Evolutionary conservation across 2,113 vertebrate genomes (phyloP), one percentile per base, ranked within the genome.

Genomic region (Tragelaphus imberbis): DNA sequence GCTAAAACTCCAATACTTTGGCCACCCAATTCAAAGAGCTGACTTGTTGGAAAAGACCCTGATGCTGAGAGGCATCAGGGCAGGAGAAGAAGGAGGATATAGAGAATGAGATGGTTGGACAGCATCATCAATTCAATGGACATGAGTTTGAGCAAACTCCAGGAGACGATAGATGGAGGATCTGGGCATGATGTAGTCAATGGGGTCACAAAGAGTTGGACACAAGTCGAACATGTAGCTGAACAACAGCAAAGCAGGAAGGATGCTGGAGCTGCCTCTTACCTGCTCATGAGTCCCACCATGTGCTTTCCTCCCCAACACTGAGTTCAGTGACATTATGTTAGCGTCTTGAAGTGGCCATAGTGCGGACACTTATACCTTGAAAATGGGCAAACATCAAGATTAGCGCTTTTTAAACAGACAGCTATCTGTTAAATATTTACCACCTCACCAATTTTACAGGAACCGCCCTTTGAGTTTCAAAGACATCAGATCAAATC

Each of bases 321-420:
- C 65, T 47, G 49, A 65, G 30, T 53, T 88, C 47, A 49, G 15
- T 56, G 85, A 68, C 27, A 51, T 28, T 79, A 55, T 80, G n/a
- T 58, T 51, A 47, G 51, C n/a, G 47, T 15, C 44, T 59, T 71
- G 28, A 36, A 68, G 7, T 58, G 51, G 23, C n/a, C 28, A 33
- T 5, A 27, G 13, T 59, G 40, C 7, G 14, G 30, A 23, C 77
- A 88, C 55, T 81, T 86, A 36, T 36, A 86, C 11, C 53, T 90
- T 55, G 44, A 8, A 90, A 86, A 90, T 28, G 53, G 44, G 51
- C n/a, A 86, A 71, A 59, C 40, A 55, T 5, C 19, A 1, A 28
- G 81, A 19, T 36, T 28, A 71, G 23, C 25, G n/a, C 21, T 95
- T 82, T 88, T 81, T 28, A 95, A 90, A 75, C 28, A 11, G 36